A percentile compares a stretch with the other conserved stretches of the same genome.
Conservation (phyloP, 2,888 invertebrate species). For the Drosophila austrosaltans region DNA sequence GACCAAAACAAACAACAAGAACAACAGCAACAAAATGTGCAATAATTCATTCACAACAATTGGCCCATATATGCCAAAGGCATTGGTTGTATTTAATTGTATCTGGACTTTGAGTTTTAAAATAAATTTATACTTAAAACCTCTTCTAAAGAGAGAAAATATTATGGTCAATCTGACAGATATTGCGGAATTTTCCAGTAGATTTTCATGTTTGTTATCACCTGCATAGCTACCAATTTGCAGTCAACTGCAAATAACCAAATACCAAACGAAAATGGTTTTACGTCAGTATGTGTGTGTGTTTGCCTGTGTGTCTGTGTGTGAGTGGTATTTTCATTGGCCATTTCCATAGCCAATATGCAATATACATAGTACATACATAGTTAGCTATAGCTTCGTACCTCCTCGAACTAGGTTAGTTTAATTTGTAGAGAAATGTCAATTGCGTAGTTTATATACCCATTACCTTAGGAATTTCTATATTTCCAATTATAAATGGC, state of each 20-base stretch:
- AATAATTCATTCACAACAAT: conserved; percentile 12
- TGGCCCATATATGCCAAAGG: conserved; percentile 10
- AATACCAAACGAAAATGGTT: conserved; percentile 17
- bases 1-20: conserved; percentile 20
- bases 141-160: neutral
- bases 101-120: conserved; percentile 52
- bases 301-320: neutral
- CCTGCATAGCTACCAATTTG: conserved; percentile 40
- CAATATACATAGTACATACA: neutral
- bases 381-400: conserved; percentile 8
- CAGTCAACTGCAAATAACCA: conserved; percentile 50
- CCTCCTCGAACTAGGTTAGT: conserved; percentile 9
- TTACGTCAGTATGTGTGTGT: neutral
- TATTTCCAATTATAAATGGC: conserved; percentile 8
- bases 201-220: conserved; percentile 21
- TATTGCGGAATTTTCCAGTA: conserved; percentile 12
- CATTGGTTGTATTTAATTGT: conserved; percentile 53
- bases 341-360: conserved; percentile 9
- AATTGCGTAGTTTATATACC: conserved; percentile 12
- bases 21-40: conserved; percentile 22
- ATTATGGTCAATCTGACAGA: neutral
- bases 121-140: conserved; percentile 16
- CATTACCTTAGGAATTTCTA: conserved; percentile 4
- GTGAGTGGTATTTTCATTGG: conserved; percentile 13
- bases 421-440: conserved; percentile 20